Evolutionary conservation across 2,888 invertebrate genomes (phyloP), one percentile per base, ranked within the genome.

Genomic region (Netelia fuscicornis): DNA sequence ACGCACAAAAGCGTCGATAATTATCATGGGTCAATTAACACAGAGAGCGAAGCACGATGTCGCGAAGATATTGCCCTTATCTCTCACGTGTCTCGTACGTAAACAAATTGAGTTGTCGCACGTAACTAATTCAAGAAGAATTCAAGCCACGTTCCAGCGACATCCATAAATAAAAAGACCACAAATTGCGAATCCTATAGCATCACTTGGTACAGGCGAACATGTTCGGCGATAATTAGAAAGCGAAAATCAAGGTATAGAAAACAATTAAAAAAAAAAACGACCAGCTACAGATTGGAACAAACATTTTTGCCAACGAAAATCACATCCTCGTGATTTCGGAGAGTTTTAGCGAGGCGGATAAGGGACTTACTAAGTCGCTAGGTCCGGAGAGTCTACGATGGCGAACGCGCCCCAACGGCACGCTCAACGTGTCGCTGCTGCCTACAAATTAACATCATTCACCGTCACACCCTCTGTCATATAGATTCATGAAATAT

Each of bases 381-480:
- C 89, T 91, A 89, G 93, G 90, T 91, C 93, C 93, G 74, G 93
- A 94, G 89, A 91, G 91, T 90, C 93, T 91, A 89, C 92, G 93
- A 84, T 88, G 92, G 86, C 89, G 91, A 87, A 86, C 86, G 89
- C 90, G 89, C 87, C 86, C 89, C 87, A 13, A 48, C 13, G 92
- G 91, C 88, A 91, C 91, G 89, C 90, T 89, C 88, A 92, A 89
- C 86, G 89, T 92, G 89, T 90, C 92, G 90, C 91, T 90, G 89
- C 92, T 93, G 90, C 93, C 93, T 93, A 93, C 87, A 93, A 93
- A 92, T 92, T 88, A 89, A 88, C 77, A 88, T 83, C 84, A 84
- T 76, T 48, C 79, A 80, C 74, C 64, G 65, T 37, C 60, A 70
- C 68, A 81, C 44, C 23, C 67, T 44, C 48, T 54, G 11, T 20